Base-by-base conservation (phyloP, 1,140 invertebrate genomes). In the Atta cephalotes region DNA sequence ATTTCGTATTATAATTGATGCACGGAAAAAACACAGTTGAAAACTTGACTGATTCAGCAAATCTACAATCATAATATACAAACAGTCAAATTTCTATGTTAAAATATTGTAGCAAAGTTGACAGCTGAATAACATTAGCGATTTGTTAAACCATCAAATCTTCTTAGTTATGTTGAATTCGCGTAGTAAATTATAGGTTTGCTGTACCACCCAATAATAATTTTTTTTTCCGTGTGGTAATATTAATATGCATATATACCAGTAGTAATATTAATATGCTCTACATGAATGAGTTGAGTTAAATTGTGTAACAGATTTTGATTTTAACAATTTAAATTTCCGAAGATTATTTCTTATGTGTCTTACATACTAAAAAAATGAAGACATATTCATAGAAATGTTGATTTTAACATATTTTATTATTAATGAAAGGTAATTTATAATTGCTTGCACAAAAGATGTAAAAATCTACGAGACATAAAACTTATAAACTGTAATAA, bases 221-320 rank as follows among this genome's bases (percentile, higher is more conserved):
- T 31, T 31, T 31, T 31, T 31, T 31, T 31, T 31, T 31, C 2
- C 28, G 3, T 31, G 28, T 45, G 0, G 0, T 45, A 53, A 72
- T 51, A 21, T 68, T 68, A n/a, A n/a, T n/a, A 25, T 7, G 16
- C 21, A 77, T 4, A 45, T 45, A 35, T 35, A 35, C 5, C 39
- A 45, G 9, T 45, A 10, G 9, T 45, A 45, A 45, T 45, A 45
- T 45, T 45, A 45, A 77, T 16, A 9, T 45, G 9, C 18, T 62
- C 18, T 62, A 77, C 14, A 77, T 2, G 35, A 35, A 25, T 78
- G 16, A 77, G 16, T 74, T 21, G 9, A 72, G 4, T 77, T 28
- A 63, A 12, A 16, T 49, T 78, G 10, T 39, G 12, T 28, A 77
- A 77, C 16, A 28, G 35, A 2, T 77, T 21, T 60, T 60, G 35